Evolutionary conservation across 1,140 invertebrate genomes (phyloP), one percentile per base, ranked within the genome.

Genomic region (Coptotermes formosanus): DNA sequence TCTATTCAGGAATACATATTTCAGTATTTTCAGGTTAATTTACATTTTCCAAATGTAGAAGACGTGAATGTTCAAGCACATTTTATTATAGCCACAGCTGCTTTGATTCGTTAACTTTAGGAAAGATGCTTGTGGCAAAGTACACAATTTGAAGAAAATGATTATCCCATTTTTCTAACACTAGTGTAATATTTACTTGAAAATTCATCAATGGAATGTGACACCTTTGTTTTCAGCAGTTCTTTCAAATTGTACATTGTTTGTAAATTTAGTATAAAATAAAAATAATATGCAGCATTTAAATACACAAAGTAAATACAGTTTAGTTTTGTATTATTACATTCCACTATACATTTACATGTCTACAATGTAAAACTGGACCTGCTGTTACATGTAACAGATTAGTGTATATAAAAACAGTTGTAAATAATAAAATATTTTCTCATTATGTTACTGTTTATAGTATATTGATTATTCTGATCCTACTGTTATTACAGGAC

Each of bases 291-390:
- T 7, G 4, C 0, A 30, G 82, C 32, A 30, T 82, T 43, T 23
- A 38, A 9, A 12, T 44, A 30, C 16, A 11, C 12, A 32, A 43
- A n/a, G n/a, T n/a, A 8, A 32, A 32, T 25, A 43, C n/a, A 82
- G 38, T 32, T 43, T 82, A 32, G n/a, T 32, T 82, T 43, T 82
- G 30, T 30, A n/a, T 44, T 14, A 45, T 21, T 43, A 44, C 82
- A 82, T 82, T 82, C 82, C 32, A 44, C 7, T 44, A 1, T 30
- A 75, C 25, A 30, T 9, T 3, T 44, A 14, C 23, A 19, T 84
- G 83, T 84, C 59, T 38, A 55, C 12, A 48, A 55, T 84, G 83
- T 84, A 84, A 52, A 84, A 84, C 59, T 84, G 45, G 14, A 14
- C n/a, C 19, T 82, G 32, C 7, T 43, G 8, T 44, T 83, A 38